phyloP scores from a whole-genome alignment of 2,888 invertebrate genomes.

The Trachelus stipa region DNA sequence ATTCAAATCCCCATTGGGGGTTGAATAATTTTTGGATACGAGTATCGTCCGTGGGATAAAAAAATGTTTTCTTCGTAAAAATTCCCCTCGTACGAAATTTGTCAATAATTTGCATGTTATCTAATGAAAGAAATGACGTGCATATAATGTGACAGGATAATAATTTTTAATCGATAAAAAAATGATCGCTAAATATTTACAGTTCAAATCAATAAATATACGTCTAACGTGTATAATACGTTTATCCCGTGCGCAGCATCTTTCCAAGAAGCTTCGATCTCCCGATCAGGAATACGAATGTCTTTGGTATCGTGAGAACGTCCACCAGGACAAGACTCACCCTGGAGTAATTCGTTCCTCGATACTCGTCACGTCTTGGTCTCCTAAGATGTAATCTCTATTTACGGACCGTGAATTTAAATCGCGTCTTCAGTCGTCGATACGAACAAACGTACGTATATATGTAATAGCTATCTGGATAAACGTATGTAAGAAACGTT shows the following conservation, averaged over 20 bases:
- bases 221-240: background rate
- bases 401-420: background rate
- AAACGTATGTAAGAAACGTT: background rate
- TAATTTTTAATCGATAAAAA: background rate
- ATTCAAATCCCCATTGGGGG: background rate
- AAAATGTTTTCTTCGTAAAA: background rate
- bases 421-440: background rate
- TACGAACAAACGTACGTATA: background rate
- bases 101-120: background rate
- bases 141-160: too few species aligned
- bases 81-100: background rate
- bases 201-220: background rate
- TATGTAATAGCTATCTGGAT: background rate
- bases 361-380: background rate
- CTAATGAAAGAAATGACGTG: accelerated
- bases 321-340: background rate
- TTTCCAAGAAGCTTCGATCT: background rate
- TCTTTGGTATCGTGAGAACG: background rate
- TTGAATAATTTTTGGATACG: background rate
- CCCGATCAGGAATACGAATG: background rate
- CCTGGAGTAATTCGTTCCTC: background rate
- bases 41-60: background rate
- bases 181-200: background rate
- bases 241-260: background rate
- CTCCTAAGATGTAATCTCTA: background rate